Conservation (phyloP, 2,888 invertebrate genomes). For the Enchytraeus crypticus region DNA sequence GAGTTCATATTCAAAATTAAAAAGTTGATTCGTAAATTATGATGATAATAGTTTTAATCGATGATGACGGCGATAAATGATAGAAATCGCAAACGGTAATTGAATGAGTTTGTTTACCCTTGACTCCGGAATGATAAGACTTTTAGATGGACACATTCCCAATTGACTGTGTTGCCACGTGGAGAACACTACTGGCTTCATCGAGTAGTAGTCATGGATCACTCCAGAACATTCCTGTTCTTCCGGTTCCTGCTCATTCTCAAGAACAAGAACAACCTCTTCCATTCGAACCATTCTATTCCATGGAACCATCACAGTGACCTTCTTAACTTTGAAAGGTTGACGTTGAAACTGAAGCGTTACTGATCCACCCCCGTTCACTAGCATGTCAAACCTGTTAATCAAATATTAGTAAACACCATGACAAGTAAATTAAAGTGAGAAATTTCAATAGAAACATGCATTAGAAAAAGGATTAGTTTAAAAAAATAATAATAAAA, state of each 20-base stretch:
- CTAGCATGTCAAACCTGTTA: conserved; percentile 94
- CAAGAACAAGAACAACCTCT: conserved; percentile 16
- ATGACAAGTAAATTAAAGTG: too few species aligned
- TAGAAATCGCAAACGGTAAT: too few species aligned
- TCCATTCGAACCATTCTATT: conserved; percentile 72
- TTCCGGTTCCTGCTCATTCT: not conserved
- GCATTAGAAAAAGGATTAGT: not conserved
- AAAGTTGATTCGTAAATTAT: not conserved
- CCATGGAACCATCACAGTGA: conserved; percentile 63
- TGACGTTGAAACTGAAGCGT: conserved; percentile 90
- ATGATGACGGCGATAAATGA: not conserved
- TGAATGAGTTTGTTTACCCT: conserved; percentile 32
- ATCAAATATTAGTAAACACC: too few species aligned
- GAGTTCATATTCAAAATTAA: not conserved
- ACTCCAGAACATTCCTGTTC: conserved; percentile 30
- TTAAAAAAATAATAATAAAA: not conserved
- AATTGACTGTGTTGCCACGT: conserved; percentile 48
- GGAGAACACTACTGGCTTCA: conserved; percentile 43
- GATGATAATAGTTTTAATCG: not conserved
- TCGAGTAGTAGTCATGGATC: conserved; percentile 38
- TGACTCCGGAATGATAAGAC: conserved; percentile 45
- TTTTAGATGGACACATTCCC: conserved; percentile 44
- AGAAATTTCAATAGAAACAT: not conserved
- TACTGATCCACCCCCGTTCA: conserved; percentile 96
- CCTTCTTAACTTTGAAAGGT: conserved; percentile 65